Evolutionary conservation across 2,113 vertebrate species (phyloP).

Genomic region (Erythrocercus mccallii): DNA sequence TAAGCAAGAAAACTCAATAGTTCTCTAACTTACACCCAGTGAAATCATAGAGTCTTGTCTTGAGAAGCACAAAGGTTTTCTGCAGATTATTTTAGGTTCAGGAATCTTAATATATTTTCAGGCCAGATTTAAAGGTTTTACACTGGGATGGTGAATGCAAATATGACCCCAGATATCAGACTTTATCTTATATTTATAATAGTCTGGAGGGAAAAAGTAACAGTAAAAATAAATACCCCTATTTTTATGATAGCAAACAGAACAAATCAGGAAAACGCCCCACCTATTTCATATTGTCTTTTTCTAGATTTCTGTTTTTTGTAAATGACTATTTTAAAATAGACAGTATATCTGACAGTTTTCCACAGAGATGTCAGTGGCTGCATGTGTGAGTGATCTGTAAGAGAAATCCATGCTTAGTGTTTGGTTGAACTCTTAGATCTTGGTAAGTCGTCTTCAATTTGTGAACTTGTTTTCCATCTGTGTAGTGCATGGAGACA

Average conservation of each 20-base stretch:
- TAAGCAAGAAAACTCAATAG: neutral
- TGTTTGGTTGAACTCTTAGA: neutral
- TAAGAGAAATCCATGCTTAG: neutral
- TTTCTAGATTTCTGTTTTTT: neutral
- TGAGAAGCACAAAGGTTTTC: neutral
- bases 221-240: neutral
- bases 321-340: neutral
- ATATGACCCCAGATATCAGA: neutral
- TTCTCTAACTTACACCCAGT: neutral
- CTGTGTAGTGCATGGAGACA: neutral
- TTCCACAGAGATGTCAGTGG: neutral
- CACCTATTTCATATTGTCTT: neutral
- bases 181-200: neutral
- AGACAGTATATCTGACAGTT: neutral
- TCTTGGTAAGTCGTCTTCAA: neutral
- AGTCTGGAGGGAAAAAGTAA: neutral
- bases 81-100: neutral
- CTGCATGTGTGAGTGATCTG: neutral
- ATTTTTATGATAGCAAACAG: neutral
- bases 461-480: constrained; percentile 9
- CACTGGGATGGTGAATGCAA: neutral
- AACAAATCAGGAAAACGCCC: neutral
- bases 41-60: neutral
- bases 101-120: neutral
- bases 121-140: neutral